A percentile compares a stretch with the other conserved stretches of the same genome.
Conservation (phyloP, 2,888 invertebrate species). For the Stenchaetothrips biformis region DNA sequence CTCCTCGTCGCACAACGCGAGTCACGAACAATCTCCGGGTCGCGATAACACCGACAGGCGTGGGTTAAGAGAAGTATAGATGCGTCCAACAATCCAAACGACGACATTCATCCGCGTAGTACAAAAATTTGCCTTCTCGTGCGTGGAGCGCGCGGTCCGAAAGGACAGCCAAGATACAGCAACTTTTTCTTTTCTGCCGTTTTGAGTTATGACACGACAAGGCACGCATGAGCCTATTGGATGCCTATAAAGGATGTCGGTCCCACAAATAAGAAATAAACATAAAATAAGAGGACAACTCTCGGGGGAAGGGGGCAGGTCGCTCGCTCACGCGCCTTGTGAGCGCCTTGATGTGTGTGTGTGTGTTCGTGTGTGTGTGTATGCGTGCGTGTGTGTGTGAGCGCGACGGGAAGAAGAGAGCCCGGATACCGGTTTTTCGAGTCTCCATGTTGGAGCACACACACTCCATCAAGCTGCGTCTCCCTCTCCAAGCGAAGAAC, state of each 20-base stretch:
- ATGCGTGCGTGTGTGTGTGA: too few relatives aligned
- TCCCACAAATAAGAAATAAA: conserved; percentile 24
- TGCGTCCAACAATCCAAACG: too few relatives aligned
- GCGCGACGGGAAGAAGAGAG: too few relatives aligned
- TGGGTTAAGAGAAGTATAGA: too few relatives aligned
- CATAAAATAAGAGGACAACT: conserved; percentile 23
- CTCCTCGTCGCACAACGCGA: too few relatives aligned
- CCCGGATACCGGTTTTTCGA: conserved; percentile 15
- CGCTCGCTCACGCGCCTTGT: background rate
- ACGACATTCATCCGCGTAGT: too few relatives aligned
- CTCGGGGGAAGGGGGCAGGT: background rate
- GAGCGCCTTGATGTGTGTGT: too few relatives aligned
- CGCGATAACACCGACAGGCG: too few relatives aligned
- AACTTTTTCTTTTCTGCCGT: conserved; percentile 10
- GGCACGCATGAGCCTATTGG: conserved; percentile 16
- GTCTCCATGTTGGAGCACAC: conserved; percentile 22
- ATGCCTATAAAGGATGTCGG: conserved; percentile 24
- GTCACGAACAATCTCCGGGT: too few relatives aligned
- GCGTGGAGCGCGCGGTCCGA: too few relatives aligned
- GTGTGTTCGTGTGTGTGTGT: too few relatives aligned
- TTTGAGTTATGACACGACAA: conserved; percentile 6
- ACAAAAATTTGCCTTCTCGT: too few relatives aligned
- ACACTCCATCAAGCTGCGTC: conserved; percentile 7
- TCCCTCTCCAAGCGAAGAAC: background rate
- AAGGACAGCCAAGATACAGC: background rate